Evolutionary conservation across 2,113 vertebrate species (phyloP), one percentile per base, ranked within the genome.

Genomic region (Ictidomys tridecemlineatus): DNA sequence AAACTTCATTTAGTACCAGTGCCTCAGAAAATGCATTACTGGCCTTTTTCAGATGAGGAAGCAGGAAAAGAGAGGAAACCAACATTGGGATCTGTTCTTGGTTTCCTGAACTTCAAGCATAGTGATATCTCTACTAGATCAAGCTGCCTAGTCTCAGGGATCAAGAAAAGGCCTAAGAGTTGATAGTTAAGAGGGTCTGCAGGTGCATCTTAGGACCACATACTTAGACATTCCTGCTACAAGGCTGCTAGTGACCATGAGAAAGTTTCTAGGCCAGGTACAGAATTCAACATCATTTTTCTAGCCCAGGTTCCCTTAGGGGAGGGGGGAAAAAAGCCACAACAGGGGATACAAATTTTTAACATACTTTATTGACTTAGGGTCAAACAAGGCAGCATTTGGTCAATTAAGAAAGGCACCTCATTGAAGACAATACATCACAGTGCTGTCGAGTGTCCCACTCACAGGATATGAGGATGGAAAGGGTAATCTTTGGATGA

Each of bases 351-450:
- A 98, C 82, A 96, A 98, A 98, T 96, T 98, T 97, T 97, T 96
- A 98, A 98, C 86, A 98, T 85, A 97, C 93, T 99, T 99, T 99
- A 98, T 98, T 98, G 98, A 98, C 96, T 98, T 98, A 96, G 97
- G 98, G 98, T 98, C 97, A 98, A 98, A 99, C 95, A 98, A 98
- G 98, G 98, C 98, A 98, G 98, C 98, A 98, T 98, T 98, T 99
- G 98, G 98, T 98, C 93, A 96, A 93, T 98, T 98, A 98, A 97
- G 98, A 98, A 98, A 98, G 98, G 98, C 98, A 98, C 97, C 96
- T 98, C 90, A 89, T 96, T 98, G 95, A 95, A 95, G 93, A 96
- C 20, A 92, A 82, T 92, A 96, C 26, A 96, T 95, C 96, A 97
- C 95, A 98, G 96, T 97, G 96, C 86, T 97, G 95, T 88, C 1